Evolutionary conservation across 1,140 invertebrate species (phyloP).

Genomic region (Melanaphis sacchari): DNA sequence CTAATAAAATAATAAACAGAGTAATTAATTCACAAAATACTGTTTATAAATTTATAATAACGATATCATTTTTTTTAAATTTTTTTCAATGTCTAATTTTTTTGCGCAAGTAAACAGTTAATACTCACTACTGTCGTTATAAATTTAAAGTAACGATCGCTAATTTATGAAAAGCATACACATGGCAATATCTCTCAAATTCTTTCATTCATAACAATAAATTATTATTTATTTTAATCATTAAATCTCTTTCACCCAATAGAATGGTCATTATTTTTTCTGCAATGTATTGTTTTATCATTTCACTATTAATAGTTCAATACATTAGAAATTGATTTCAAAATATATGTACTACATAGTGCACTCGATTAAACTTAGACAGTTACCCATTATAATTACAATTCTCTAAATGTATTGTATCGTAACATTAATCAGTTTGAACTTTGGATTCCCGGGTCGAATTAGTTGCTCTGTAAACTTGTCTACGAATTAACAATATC

Average conservation of each 20-base stretch:
- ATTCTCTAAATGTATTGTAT: not conserved
- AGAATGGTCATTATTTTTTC: conserved; percentile 29
- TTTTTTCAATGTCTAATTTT: not conserved
- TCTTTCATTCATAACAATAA: not conserved
- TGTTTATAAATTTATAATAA: not conserved
- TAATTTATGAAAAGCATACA: not conserved
- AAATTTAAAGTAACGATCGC: not conserved
- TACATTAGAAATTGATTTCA: conserved; percentile 40
- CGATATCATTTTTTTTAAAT: not conserved
- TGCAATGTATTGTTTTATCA: conserved; percentile 17
- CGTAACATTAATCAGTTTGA: conserved; percentile 27
- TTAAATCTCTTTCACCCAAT: conserved; percentile 9
- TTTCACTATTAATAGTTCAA: conserved; percentile 6
- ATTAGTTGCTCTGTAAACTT: conserved; percentile 22
- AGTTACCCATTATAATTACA: conserved; percentile 11
- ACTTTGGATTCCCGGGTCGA: conserved; percentile 24
- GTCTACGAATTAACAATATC: not conserved
- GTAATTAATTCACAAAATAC: not conserved
- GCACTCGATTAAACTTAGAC: conserved; percentile 28
- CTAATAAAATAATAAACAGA: not conserved
- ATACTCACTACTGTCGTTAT: not conserved
- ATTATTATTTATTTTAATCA: not conserved
- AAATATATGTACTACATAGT: not conserved
- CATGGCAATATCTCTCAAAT: not conserved
- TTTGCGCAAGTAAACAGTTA: not conserved